phyloP scores from a whole-genome alignment of 1,140 invertebrate species.

The Stegodyphus mimosarum region DNA sequence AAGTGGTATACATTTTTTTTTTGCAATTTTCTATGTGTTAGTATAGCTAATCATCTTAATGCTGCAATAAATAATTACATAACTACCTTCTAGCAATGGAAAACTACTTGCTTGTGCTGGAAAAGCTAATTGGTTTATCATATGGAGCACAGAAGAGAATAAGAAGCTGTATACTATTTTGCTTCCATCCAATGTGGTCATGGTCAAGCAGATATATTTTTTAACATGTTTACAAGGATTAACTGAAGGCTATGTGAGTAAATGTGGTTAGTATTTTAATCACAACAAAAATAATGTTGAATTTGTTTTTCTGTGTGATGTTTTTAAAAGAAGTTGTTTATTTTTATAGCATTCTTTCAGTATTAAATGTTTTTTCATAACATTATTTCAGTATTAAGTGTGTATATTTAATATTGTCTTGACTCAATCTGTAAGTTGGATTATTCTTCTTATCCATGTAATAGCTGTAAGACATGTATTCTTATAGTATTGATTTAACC shows the following conservation, averaged over 20 bases:
- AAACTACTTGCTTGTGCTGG: constrained; percentile 48
- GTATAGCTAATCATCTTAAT: not conserved
- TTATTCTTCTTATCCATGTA: too few species aligned
- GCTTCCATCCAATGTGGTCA: not conserved
- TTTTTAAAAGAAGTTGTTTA: too few species aligned
- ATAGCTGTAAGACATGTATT: too few species aligned
- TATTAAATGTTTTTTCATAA: too few species aligned
- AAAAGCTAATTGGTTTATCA: constrained; percentile 32
- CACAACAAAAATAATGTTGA: too few species aligned
- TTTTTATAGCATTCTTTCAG: too few species aligned
- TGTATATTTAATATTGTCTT: too few species aligned
- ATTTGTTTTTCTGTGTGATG: too few species aligned
- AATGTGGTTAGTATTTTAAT: not conserved
- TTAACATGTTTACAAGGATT: not conserved
- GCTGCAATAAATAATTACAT: not conserved
- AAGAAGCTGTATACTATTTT: constrained; percentile 4
- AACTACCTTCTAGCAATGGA: constrained; percentile 9
- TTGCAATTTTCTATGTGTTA: not conserved
- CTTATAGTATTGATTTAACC: too few species aligned
- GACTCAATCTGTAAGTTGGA: too few species aligned
- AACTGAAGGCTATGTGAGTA: constrained; percentile 28
- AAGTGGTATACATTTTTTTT: not conserved
- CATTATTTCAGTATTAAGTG: too few species aligned
- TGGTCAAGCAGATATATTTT: constrained; percentile 29
- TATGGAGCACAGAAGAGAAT: constrained; percentile 18